Evolutionary conservation across 37 sponge, comb jelly and placozoan species (phyloP).

Genomic region (Spongilla lacustris): DNA sequence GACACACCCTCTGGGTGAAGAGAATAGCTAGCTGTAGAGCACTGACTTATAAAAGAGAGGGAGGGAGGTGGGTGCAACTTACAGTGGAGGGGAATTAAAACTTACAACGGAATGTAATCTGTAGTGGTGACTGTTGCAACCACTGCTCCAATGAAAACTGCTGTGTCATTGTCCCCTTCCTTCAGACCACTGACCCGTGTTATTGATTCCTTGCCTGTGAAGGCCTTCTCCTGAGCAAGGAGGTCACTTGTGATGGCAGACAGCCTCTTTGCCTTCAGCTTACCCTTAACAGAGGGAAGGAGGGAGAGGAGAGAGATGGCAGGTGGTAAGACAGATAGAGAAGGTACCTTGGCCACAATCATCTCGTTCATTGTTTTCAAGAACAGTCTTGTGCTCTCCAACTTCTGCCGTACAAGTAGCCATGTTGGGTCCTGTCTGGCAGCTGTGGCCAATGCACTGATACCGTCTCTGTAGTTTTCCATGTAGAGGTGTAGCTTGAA

Average conservation of each 20-base stretch:
- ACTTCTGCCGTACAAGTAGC: slow-evolving; percentile 36
- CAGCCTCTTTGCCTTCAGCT: slow-evolving; percentile 65
- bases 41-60: background rate
- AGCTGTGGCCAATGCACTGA: slow-evolving; percentile 43
- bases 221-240: background rate
- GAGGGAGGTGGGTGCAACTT: background rate
- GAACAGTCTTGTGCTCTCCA: background rate
- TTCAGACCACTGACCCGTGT: background rate
- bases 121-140: slow-evolving; percentile 23
- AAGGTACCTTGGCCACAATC: too few relatives aligned
- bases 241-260: slow-evolving; percentile 5
- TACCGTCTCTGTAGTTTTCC: slow-evolving; percentile 54
- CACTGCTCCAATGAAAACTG: slow-evolving; percentile 47
- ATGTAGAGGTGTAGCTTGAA: slow-evolving; percentile 62
- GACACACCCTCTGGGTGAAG: slow-evolving; percentile 50
- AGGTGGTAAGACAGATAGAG: too few relatives aligned
- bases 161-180: slow-evolving; percentile 1
- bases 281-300: slow-evolving; percentile 49
- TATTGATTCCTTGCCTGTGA: background rate
- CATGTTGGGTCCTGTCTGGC: slow-evolving; percentile 70
- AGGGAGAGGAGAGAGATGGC: background rate
- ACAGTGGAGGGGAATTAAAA: background rate
- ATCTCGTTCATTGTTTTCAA: too few relatives aligned
- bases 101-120: slow-evolving; percentile 60
- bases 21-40: background rate